Evolutionary conservation across 2,797 vertebrate genomes (phyloP).

Genomic region (Dryobates pubescens): DNA sequence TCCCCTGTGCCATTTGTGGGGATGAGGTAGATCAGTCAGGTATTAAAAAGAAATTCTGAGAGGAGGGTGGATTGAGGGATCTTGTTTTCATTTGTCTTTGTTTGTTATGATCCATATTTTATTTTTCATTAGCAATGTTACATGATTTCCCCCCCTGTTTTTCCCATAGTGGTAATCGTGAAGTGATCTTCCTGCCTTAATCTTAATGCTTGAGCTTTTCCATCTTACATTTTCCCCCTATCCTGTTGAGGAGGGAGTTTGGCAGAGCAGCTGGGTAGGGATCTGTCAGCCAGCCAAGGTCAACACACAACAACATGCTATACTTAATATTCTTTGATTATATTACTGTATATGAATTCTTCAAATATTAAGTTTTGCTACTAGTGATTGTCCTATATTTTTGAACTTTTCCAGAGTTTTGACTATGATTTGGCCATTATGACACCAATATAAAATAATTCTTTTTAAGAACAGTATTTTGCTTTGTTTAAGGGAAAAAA

Average conservation of each 20-base stretch:
- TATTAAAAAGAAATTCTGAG: not conserved
- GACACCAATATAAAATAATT: not conserved
- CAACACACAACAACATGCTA: not conserved
- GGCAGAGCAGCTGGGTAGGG: not conserved
- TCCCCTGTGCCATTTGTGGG: fast-evolving
- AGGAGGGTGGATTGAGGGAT: not conserved
- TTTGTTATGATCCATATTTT: not conserved
- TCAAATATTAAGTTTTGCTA: not conserved
- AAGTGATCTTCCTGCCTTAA: not conserved
- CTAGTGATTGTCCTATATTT: not conserved
- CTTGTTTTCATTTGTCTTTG: not conserved
- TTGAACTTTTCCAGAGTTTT: not conserved
- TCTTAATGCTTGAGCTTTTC: not conserved
- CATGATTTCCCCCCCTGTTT: not conserved
- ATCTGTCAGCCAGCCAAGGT: not conserved
- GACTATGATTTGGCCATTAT: not conserved
- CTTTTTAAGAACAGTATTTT: not conserved
- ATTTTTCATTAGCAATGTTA: not conserved
- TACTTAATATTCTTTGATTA: not conserved
- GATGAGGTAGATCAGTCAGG: not conserved
- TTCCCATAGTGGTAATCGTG: not conserved
- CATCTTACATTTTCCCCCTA: not conserved
- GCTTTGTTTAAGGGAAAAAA: not conserved
- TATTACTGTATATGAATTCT: not conserved
- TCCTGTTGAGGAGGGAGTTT: not conserved